These are phyloP conservation scores for Cerceris ruficornis DNA, from an alignment of 2,888 invertebrate genomes.

Conservation along the genomic window DNA sequence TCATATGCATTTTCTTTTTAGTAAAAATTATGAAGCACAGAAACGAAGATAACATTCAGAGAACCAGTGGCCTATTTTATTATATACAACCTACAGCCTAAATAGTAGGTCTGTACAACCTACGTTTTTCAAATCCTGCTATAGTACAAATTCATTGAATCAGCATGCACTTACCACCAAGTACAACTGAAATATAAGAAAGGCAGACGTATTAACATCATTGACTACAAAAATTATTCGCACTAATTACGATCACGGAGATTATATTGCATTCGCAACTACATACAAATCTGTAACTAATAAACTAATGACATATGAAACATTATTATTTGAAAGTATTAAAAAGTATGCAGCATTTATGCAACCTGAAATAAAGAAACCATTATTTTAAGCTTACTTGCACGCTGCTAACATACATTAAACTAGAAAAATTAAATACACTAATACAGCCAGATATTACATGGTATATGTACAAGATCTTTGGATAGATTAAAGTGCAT, in stretches of 20 bases:
- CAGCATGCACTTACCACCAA: slow-evolving; percentile 69
- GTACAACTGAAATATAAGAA: slow-evolving; percentile 68
- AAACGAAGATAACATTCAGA: slow-evolving; percentile 34
- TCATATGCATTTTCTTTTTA: slow-evolving; percentile 4
- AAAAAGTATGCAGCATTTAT: slow-evolving; percentile 41
- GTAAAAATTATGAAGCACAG: slow-evolving; percentile 36
- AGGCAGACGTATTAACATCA: slow-evolving; percentile 57
- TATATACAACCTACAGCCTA: slow-evolving; percentile 29
- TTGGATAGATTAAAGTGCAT: slow-evolving; percentile 11
- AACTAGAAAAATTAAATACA: slow-evolving; percentile 27
- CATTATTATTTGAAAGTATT: slow-evolving; percentile 26
- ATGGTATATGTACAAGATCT: slow-evolving; percentile 21
- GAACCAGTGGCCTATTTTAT: slow-evolving; percentile 35
- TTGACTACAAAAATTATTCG: slow-evolving; percentile 47
- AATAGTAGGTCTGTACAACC: slow-evolving; percentile 13
- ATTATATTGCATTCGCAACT: slow-evolving; percentile 49
- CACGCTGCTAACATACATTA: slow-evolving; percentile 36
- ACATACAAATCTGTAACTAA: slow-evolving; percentile 28
- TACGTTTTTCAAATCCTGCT: slow-evolving; percentile 30
- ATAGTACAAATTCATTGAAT: slow-evolving; percentile 39
- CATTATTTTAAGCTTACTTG: slow-evolving; percentile 49
- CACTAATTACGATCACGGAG: slow-evolving; percentile 33
- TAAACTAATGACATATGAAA: slow-evolving; percentile 30
- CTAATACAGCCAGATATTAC: slow-evolving; percentile 46
- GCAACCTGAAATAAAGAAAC: slow-evolving; percentile 33